Evolutionary conservation across 1,140 invertebrate genomes (phyloP), one percentile per base, ranked within the genome.

Genomic region (Scaptodrosophila lebanonensis): DNA sequence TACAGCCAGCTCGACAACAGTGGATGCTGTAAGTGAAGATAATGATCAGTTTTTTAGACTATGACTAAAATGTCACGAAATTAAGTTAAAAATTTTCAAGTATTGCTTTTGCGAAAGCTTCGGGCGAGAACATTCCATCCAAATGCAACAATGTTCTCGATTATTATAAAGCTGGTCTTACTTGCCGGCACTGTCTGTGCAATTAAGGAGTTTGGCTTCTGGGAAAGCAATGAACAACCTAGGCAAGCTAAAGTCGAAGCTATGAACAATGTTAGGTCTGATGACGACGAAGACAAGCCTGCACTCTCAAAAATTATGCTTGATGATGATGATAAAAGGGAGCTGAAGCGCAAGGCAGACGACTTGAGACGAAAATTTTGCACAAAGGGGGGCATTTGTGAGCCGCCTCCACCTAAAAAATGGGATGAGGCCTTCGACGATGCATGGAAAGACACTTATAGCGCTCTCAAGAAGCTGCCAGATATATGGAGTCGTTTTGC

Each of bases 1-100:
- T 4, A 87, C 79, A 15, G 84, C 72, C 27, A 87, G 52, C 8
- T 87, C 86, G 52, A 87, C 85, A 52, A 70, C 83, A 18, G 66
- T 85, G 11, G 73, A 83, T 16, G 86, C 85, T 85, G 29, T 4
- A 59, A 15, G 20, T 51, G 20, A 44, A 15, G 15, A 5, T 38
- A 35, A 47, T 30, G 1, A n/a, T 2, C 39, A 32, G 15, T 33
- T 9, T 15, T 16, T n/a, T 16, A 18, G 13, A 12, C 51, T 9
- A 39, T 61, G n/a, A 4, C 9, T 39, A 39, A 7, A 8, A 13
- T 65, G 39, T 69, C 66, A 13, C n/a, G 32, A 56, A 22, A 35
- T 32, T 1, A 27, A 30, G n/a, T n/a, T n/a, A n/a, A 7, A n/a
- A n/a, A 3, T 22, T 27, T 13, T 9, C 2, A 0, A 3, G 5